Evolutionary conservation across 2,113 vertebrate species (phyloP).

Genomic region (Nyctereutes procyonoides): DNA sequence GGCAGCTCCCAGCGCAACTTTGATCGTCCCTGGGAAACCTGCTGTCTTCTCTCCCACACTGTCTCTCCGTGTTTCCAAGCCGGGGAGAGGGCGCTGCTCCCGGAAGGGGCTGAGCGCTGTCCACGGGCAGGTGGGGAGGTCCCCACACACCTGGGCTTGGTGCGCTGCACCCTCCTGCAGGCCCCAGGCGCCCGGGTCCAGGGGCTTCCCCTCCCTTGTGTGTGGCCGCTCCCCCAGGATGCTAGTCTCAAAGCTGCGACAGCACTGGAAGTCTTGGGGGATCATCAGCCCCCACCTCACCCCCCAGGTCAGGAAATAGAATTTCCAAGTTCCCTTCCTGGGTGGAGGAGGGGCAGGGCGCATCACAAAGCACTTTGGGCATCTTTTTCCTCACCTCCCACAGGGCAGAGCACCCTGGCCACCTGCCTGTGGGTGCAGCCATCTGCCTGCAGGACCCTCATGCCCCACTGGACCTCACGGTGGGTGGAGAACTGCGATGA

Average conservation of each 20-base stretch:
- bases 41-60: too few relatives aligned
- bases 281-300: background rate
- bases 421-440: background rate
- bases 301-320: background rate
- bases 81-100: background rate
- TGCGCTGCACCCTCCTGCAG: rapidly evolving
- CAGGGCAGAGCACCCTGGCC: too few relatives aligned
- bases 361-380: too few relatives aligned
- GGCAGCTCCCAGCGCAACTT: background rate
- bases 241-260: background rate
- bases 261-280: background rate
- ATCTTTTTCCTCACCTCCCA: too few relatives aligned
- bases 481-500: too few relatives aligned
- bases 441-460: background rate
- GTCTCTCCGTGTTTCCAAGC: background rate
- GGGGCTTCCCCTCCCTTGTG: background rate
- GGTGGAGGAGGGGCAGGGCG: background rate
- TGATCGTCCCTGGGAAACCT: background rate
- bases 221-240: background rate
- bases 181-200: too few relatives aligned
- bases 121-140: too few relatives aligned
- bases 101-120: background rate
- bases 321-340: background rate
- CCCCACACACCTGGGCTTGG: background rate
- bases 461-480: background rate